phyloP scores from a whole-genome alignment of 2,888 invertebrate species.

The Pteria penguin region DNA sequence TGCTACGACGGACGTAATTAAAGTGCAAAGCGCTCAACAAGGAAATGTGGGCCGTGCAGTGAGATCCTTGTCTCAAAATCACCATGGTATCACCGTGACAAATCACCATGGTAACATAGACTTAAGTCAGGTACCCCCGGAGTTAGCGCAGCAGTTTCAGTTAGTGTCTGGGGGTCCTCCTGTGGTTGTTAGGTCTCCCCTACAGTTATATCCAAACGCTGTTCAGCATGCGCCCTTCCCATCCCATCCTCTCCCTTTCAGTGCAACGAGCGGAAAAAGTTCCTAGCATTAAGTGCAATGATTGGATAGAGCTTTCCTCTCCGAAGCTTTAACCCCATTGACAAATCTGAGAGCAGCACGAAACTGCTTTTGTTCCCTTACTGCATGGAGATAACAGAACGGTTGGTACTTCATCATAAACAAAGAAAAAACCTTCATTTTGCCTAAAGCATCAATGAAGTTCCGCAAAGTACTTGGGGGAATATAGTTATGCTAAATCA shows the following conservation, averaged over 20 bases:
- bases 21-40: conserved; percentile 24
- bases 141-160: conserved; percentile 18
- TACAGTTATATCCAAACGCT: neutral
- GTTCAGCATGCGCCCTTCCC: neutral
- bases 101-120: too few species aligned
- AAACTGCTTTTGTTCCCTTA: neutral
- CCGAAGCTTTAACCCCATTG: neutral
- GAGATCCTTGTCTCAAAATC: neutral
- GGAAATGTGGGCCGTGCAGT: neutral
- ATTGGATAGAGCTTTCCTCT: too few species aligned
- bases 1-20: conserved; percentile 1
- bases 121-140: conserved; percentile 14
- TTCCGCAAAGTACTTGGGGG: too few species aligned
- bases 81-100: neutral
- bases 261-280: conserved; percentile 29
- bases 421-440: too few species aligned
- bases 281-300: conserved; percentile 15
- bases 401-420: neutral
- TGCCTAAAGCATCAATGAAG: too few species aligned
- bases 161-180: conserved; percentile 6
- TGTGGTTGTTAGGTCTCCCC: conserved; percentile 6
- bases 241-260: conserved; percentile 16
- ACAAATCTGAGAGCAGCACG: too few species aligned
- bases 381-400: neutral
- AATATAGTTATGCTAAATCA: too few species aligned